Evolutionary conservation across 2,113 vertebrate species (phyloP).

Genomic region (Lutjanus erythropterus): DNA sequence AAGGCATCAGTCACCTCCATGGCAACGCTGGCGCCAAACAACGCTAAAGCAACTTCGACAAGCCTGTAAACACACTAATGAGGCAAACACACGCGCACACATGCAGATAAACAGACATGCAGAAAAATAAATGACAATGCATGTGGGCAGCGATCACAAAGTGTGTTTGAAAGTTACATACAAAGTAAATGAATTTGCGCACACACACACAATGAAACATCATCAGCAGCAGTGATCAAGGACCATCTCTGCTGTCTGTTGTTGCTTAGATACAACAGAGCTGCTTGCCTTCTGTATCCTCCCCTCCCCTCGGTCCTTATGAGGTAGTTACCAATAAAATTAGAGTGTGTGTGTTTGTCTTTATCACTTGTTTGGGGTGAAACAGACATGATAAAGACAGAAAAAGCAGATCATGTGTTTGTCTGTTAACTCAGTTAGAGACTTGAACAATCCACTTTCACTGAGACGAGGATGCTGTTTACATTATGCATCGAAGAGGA

Average conservation of each 20-base stretch:
- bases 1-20: conserved; percentile 68
- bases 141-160: neutral
- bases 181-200: neutral
- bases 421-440: neutral
- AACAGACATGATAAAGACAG: neutral
- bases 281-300: conserved; percentile 61
- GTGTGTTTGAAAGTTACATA: conserved; percentile 5
- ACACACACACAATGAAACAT: conserved; percentile 59
- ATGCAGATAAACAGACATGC: neutral
- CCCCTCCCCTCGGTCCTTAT: conserved; percentile 54
- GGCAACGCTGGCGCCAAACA: conserved; percentile 63
- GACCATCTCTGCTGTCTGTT: conserved; percentile 73
- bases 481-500: neutral
- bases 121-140: neutral
- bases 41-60: conserved; percentile 54
- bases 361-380: conserved; percentile 8
- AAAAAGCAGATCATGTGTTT: neutral
- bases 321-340: conserved; percentile 57
- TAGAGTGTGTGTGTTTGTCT: conserved; percentile 31
- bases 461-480: neutral
- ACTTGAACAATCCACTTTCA: neutral
- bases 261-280: conserved; percentile 85
- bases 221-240: conserved; percentile 70
- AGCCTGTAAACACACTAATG: conserved; percentile 45
- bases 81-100: conserved; percentile 3